Evolutionary conservation across 2,113 vertebrate species (phyloP), one percentile per base, ranked within the genome.

Genomic region (Pogona vitticeps): DNA sequence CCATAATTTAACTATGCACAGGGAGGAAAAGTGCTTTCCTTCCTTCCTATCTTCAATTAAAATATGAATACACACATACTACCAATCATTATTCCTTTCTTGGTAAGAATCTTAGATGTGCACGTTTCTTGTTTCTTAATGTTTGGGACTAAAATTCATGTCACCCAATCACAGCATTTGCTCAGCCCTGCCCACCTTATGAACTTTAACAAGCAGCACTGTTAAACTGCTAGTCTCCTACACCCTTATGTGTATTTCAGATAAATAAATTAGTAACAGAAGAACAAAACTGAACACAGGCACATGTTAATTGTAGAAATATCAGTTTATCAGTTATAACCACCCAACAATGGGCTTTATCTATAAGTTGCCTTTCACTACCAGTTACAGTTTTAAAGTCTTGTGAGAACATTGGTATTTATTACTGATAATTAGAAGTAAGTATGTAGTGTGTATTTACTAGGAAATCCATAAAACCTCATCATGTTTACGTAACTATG

Each of bases 331-430:
- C 88, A 87, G 17, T 76, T 21, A 72, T 92, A 89, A 92, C 92
- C 82, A 83, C 23, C 72, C 73, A 87, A 94, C 88, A 87, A 17
- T 52, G 38, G 71, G 58, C 31, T 91, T 95, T 96, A 95, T 95
- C 96, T 93, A n/a, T 80, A 20, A 78, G 67, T 85, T 75, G 75
- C 93, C 94, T 95, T 92, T 94, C 95, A 85, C 93, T 86, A 94
- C 94, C 95, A 92, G 95, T 95, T 91, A 91, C 96, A 85, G 92
- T 89, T 94, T 94, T 93, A 95, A 93, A 92, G 80, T 67, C 91
- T 96, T 95, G 94, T 70, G 31, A 71, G 80, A 2, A 58, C 87
- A 93, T 83, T 89, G 88, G 86, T 68, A 88, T 94, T 95, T 93
- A 92, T 93, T 90, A 87, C 86, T 85, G 93, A 89, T 92, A 94